Conservation (phyloP, 1,140 invertebrate genomes). For the Limonius californicus region DNA sequence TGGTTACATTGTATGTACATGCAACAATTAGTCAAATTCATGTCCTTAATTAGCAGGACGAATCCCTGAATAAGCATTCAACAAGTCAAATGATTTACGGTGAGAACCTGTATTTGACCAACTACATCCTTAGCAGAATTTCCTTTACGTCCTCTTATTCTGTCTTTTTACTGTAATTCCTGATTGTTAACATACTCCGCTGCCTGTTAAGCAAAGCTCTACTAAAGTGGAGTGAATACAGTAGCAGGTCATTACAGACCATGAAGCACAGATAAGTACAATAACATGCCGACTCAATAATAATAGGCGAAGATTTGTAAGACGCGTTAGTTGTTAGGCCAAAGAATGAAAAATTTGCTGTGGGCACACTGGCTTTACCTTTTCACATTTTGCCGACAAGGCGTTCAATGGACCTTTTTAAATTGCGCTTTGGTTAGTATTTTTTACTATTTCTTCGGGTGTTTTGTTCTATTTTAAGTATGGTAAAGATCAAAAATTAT, state of each 20-base stretch:
- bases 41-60: constrained; percentile 11
- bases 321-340: constrained; percentile 32
- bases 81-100: constrained; percentile 15
- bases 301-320: constrained; percentile 33
- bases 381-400: constrained; percentile 21
- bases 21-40: background rate
- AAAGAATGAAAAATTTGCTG: constrained; percentile 4
- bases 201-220: background rate
- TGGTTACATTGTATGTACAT: too few species aligned
- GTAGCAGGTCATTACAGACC: constrained; percentile 34
- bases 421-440: background rate
- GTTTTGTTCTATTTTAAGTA: background rate
- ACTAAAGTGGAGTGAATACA: constrained; percentile 10
- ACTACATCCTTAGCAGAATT: background rate
- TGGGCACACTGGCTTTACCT: constrained; percentile 20
- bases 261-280: constrained; percentile 32
- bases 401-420: background rate
- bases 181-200: background rate
- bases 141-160: background rate
- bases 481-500: background rate
- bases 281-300: constrained; percentile 32
- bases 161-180: background rate
- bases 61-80: constrained; percentile 9
- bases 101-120: constrained; percentile 7
- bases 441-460: background rate